A percentile compares a stretch with the other conserved stretches of the same genome.
Conservation (phyloP, 2,797 vertebrate species). For the Scolopax rusticola region DNA sequence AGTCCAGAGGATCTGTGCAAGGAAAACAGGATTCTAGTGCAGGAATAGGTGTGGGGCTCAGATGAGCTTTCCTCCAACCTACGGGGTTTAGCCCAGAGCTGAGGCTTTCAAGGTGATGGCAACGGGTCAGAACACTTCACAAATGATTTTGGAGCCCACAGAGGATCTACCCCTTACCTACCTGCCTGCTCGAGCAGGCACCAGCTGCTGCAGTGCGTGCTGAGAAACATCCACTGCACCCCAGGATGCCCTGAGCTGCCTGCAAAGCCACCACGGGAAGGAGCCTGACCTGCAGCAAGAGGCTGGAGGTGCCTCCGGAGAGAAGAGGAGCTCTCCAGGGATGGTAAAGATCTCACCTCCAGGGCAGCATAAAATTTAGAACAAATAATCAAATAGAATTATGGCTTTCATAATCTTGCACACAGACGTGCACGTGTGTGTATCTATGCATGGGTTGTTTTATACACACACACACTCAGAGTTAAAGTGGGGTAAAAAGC, state of each 20-base stretch:
- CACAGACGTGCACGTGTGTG: fast-evolving
- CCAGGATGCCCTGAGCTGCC: not conserved
- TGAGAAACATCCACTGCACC: not conserved
- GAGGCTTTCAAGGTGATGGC: slow-evolving; percentile 9
- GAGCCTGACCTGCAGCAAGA: not conserved
- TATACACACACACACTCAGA: fast-evolving
- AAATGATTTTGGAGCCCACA: slow-evolving; percentile 6
- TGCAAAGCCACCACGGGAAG: not conserved
- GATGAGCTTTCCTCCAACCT: not conserved
- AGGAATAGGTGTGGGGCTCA: not conserved
- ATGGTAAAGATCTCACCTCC: not conserved
- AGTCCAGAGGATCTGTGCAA: not conserved
- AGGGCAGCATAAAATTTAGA: not conserved
- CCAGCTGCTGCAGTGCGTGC: not conserved
- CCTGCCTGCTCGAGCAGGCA: not conserved
- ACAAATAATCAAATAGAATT: not conserved
- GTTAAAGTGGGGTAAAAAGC: not conserved
- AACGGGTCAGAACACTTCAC: not conserved
- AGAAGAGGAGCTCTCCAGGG: not conserved
- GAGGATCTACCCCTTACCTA: not conserved
- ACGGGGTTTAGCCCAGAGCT: not conserved
- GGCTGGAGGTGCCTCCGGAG: not conserved
- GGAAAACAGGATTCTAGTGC: not conserved
- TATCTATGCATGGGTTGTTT: not conserved
- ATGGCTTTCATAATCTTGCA: not conserved